These are phyloP conservation scores for Phyllotis vaccarum DNA, from an alignment of 2,797 vertebrate species.

Conservation along the genomic window DNA sequence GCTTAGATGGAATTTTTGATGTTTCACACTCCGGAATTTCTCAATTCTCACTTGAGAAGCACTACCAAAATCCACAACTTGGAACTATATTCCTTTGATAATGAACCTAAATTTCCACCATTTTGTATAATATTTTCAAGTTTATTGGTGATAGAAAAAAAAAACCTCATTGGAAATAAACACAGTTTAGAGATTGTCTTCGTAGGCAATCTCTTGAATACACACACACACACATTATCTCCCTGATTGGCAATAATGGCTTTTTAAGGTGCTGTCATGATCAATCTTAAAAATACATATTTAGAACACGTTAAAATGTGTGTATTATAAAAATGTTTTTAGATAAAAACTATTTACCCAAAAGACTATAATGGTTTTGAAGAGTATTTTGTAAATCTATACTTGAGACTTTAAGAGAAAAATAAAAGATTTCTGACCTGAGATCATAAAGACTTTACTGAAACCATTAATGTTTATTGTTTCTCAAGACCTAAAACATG, in stretches of 20 bases:
- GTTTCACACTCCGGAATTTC: slow-evolving; percentile 28
- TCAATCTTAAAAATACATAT: slow-evolving; percentile 81
- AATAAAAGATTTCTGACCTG: slow-evolving; percentile 81
- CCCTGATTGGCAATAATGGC: slow-evolving; percentile 83
- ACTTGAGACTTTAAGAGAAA: slow-evolving; percentile 75
- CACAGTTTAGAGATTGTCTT: slow-evolving; percentile 69
- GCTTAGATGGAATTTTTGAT: neutral
- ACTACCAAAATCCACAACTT: slow-evolving; percentile 71
- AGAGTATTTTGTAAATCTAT: slow-evolving; percentile 84
- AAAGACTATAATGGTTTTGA: slow-evolving; percentile 86
- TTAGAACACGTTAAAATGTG: slow-evolving; percentile 85
- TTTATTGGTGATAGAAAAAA: slow-evolving; percentile 42
- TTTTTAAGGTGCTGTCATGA: slow-evolving; percentile 84
- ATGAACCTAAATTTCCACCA: slow-evolving; percentile 52
- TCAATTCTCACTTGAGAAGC: slow-evolving; percentile 58
- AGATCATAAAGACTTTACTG: slow-evolving; percentile 84
- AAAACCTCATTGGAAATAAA: slow-evolving; percentile 80
- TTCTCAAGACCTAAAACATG: slow-evolving; percentile 82
- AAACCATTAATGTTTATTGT: slow-evolving; percentile 85
- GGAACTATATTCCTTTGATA: slow-evolving; percentile 27
- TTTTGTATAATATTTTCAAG: slow-evolving; percentile 66
- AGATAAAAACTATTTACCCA: slow-evolving; percentile 88
- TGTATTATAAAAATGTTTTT: slow-evolving; percentile 81
- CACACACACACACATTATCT: slow-evolving; percentile 75
- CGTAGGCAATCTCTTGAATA: slow-evolving; percentile 78